Evolutionary conservation across 1,140 invertebrate genomes (phyloP), one percentile per base, ranked within the genome.

Genomic region (silkworm (Bombyx mori)): DNA sequence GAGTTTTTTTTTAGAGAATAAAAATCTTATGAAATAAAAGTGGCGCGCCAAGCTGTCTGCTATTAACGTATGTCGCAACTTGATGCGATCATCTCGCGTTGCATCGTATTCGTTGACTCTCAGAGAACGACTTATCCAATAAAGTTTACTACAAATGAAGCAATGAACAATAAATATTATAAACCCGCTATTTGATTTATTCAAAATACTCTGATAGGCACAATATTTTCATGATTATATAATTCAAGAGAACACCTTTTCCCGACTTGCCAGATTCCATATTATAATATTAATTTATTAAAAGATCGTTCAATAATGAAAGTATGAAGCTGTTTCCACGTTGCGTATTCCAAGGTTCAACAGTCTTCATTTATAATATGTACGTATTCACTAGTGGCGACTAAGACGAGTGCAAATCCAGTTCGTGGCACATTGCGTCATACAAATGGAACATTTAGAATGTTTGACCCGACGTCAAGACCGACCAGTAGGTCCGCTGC

Each of bases 41-140:
- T 81, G 75, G 77, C 82, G 82, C 80, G 80, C 82, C 82, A 83
- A 76, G 82, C 82, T 73, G 82, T 86, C 82, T 86, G 77, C 68
- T 66, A 57, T 57, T 65, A 69, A 54, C 60, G 57, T 42, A 46
- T 66, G 64, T 70, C 67, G 66, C 66, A 67, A 73, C 49, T 55
- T 50, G 51, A 58, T 54, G 56, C 57, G 66, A 67, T 52, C 56
- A 62, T 57, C 69, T 69, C 65, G 64, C 60, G 62, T 59, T 67
- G 71, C 57, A 63, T 61, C 62, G 56, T 58, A 64, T 75, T 56
- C 65, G 63, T 66, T 60, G 66, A 57, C 52, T 65, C 52, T 56
- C 58, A 43, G 46, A 12, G 53, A 56, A 43, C 12, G 5, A 12
- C 4, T 44, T 4, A 4, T 22, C 8, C 18, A 42, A 35, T 44